Percentiles rank a stretch among this genome's conserved stretches.
These are phyloP conservation scores for Lepisosteus osseus DNA, from an alignment of 2,113 vertebrate species.

Conservation along the genomic window DNA sequence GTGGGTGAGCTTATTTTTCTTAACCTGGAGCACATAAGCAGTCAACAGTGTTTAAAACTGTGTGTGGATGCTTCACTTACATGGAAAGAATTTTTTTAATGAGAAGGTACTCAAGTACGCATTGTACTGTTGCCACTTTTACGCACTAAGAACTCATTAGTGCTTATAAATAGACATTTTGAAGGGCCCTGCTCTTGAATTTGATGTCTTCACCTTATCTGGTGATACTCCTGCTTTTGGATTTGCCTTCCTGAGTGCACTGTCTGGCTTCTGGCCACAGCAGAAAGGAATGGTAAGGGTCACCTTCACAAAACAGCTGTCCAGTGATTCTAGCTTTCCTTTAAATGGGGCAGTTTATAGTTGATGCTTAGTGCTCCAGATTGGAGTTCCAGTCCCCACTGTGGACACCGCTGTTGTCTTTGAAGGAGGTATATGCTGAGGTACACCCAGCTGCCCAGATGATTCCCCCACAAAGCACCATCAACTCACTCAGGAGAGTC, in stretches of 20 bases:
- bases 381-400: no score
- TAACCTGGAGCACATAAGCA: not conserved
- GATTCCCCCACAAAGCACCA: no score
- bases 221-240: not conserved
- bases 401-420: no score
- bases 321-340: no score
- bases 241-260: not conserved
- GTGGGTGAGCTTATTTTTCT: not conserved
- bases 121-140: not conserved
- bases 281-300: no score
- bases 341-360: no score
- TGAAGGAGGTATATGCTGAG: no score
- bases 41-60: not conserved
- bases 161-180: conserved; percentile 4
- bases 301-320: no score
- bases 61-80: not conserved
- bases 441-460: no score
- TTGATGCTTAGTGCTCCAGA: no score
- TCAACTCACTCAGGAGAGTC: no score
- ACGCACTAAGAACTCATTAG: not conserved
- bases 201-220: conserved; percentile 4
- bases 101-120: not conserved
- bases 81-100: not conserved
- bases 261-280: no score
- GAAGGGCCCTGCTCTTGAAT: not conserved